Conservation (phyloP, 2,797 vertebrate genomes). For the Numenius phaeopus region DNA sequence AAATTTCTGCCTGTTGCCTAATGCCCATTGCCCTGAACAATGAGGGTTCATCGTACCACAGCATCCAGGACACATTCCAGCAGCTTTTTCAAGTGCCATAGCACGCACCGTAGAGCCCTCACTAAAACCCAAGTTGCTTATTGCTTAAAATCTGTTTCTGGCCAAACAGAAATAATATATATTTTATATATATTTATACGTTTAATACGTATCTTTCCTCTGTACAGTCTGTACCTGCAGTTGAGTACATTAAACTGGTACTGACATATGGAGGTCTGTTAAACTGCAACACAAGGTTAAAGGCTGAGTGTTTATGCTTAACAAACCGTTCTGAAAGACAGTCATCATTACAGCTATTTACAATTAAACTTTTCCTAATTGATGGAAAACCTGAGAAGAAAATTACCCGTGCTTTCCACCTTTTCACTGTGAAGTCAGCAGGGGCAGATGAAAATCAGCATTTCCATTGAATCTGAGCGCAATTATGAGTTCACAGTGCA, state of each 20-base stretch:
- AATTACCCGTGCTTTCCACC: background rate
- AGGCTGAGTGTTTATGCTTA: constrained; percentile 12
- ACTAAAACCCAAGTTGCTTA: background rate
- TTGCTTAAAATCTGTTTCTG: background rate
- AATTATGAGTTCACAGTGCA: constrained; percentile 23
- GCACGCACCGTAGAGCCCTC: background rate
- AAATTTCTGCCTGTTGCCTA: background rate
- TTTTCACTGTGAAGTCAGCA: constrained; percentile 25
- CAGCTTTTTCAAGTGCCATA: background rate
- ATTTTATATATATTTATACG: too few relatives aligned
- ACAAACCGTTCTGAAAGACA: background rate
- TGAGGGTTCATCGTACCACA: background rate
- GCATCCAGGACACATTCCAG: background rate
- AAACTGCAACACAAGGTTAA: background rate
- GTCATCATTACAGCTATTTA: constrained; percentile 7
- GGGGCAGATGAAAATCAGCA: background rate
- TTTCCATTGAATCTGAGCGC: background rate
- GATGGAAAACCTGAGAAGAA: constrained; percentile 14
- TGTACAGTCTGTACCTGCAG: background rate
- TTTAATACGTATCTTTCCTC: background rate
- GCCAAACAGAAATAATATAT: background rate
- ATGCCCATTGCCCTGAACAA: background rate
- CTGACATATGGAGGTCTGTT: background rate
- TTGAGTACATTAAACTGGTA: background rate
- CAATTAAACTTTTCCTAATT: constrained; percentile 18